These are phyloP conservation scores for Nerophis ophidion DNA, from an alignment of 2,113 vertebrate genomes.

Conservation along the genomic window DNA sequence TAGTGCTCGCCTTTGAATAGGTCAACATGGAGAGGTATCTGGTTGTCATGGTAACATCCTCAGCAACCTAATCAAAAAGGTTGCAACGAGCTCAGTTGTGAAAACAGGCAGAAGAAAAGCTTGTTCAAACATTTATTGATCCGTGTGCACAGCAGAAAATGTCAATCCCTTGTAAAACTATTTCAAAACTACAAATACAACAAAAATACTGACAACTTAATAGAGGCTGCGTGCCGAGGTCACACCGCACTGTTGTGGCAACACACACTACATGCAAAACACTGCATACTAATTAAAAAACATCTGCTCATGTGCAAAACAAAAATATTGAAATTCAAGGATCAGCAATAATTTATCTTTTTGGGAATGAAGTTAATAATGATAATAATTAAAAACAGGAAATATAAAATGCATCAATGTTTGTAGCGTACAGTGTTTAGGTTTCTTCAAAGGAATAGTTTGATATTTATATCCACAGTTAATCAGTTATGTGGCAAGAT, in stretches of 20 bases:
- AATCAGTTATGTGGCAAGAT: no score
- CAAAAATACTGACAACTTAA: slow-evolving; percentile 33
- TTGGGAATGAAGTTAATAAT: slow-evolving; percentile 23
- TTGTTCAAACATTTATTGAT: slow-evolving; percentile 40
- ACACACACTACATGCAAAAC: no score
- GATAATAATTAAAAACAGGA: slow-evolving; percentile 1
- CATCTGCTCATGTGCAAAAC: slow-evolving; percentile 33
- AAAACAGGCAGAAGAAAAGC: slow-evolving; percentile 38
- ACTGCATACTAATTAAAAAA: no score
- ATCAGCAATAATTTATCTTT: slow-evolving; percentile 46
- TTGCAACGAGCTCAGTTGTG: slow-evolving; percentile 32
- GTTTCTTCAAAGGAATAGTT: slow-evolving; percentile 18
- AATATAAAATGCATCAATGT: slow-evolving; percentile 15
- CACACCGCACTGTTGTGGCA: slow-evolving; percentile 34
- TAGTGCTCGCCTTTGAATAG: slow-evolving; percentile 20
- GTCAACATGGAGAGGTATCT: slow-evolving; percentile 9
- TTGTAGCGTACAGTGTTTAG: slow-evolving; percentile 33
- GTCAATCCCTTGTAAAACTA: slow-evolving; percentile 37
- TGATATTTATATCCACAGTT: neutral
- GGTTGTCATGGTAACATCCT: slow-evolving; percentile 14
- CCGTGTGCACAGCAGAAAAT: slow-evolving; percentile 34
- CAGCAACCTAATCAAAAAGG: neutral
- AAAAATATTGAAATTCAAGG: slow-evolving; percentile 18
- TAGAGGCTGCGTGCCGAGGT: slow-evolving; percentile 16
- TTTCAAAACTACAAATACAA: slow-evolving; percentile 26